Base-by-base conservation (phyloP, 2,888 invertebrate genomes). In the Dorcus parallelipipedus region DNA sequence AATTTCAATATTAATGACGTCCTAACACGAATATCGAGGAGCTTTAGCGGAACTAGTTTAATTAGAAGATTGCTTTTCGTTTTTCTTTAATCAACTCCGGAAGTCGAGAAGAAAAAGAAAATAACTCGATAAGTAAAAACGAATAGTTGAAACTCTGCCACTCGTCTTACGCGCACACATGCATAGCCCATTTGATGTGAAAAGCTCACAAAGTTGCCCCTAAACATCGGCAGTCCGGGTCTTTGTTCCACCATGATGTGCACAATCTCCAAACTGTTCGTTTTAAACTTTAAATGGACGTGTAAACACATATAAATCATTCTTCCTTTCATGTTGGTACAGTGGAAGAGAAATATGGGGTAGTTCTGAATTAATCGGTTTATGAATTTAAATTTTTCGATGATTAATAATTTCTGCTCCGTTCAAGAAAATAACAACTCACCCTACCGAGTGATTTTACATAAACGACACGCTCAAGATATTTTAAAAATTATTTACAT, bases 241-340 rank as follows among this genome's bases (percentile, higher is more conserved):
- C 45, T 45, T 54, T 54, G 54, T 54, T 55, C 49, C 33, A 20
- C 43, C 14, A 56, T 56, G 56, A 56, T 59, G 62, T 64, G 70
- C 70, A 69, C 52, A 67, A 69, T 65, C 63, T 62, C 53, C 66
- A 70, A 70, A 70, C 67, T 65, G 68, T 64, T 62, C 67, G 66
- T 62, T 71, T 71, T 71, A 71, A 71, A 71, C 67, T 71, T 70
- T 70, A 71, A 71, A 71, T 69, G 65, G 69, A 70, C 68, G 70
- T 71, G 70, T 71, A 71, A 71, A 71, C 70, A 71, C 60, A 66
- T 65, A 69, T 70, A 69, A 70, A 71, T 71, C 71, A 71, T 69
- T 67, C 68, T 66, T 65, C 54, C 49, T 58, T 62, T 60, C 60
- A 64, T 47, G 41, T 39, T 59, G 54, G 58, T 54, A 54, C 42